Percentiles rank a stretch among this genome's conserved stretches.
phyloP scores from a whole-genome alignment of 1,140 invertebrate genomes.

The Leptinotarsa defecta region DNA sequence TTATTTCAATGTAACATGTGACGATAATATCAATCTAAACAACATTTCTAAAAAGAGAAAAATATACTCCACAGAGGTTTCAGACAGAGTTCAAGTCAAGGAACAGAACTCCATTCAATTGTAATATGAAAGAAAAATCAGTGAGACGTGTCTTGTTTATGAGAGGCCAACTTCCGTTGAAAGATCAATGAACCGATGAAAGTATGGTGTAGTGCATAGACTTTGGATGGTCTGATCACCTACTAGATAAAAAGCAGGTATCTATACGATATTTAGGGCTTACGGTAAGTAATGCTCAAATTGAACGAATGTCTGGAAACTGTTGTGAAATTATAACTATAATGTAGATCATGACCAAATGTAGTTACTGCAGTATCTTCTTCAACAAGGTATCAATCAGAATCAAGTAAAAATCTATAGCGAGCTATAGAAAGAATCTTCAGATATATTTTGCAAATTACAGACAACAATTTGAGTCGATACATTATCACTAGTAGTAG shows the following conservation, averaged over 20 bases:
- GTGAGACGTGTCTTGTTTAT: no score
- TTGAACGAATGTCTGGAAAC: slow-evolving; percentile 5
- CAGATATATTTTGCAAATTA: slow-evolving; percentile 48
- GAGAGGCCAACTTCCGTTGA: no score
- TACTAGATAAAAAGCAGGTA: neutral
- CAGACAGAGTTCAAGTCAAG: no score
- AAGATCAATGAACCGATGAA: no score
- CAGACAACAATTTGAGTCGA: slow-evolving; percentile 33
- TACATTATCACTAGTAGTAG: slow-evolving; percentile 41
- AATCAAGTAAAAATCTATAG: slow-evolving; percentile 39
- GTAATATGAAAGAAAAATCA: no score
- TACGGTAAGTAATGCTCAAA: neutral
- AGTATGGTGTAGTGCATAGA: neutral
- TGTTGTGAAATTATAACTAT: neutral
- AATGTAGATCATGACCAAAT: neutral
- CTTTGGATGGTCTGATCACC: neutral
- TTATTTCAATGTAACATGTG: no score
- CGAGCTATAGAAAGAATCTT: slow-evolving; percentile 45
- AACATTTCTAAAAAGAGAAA: no score
- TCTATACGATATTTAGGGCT: neutral
- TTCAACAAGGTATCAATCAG: slow-evolving; percentile 47
- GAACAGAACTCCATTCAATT: no score
- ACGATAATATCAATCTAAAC: no score
- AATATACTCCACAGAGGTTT: no score
- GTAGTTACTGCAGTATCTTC: slow-evolving; percentile 44